These are phyloP conservation scores for Varroa destructor DNA, from an alignment of 1,140 invertebrate genomes.

Conservation along the genomic window DNA sequence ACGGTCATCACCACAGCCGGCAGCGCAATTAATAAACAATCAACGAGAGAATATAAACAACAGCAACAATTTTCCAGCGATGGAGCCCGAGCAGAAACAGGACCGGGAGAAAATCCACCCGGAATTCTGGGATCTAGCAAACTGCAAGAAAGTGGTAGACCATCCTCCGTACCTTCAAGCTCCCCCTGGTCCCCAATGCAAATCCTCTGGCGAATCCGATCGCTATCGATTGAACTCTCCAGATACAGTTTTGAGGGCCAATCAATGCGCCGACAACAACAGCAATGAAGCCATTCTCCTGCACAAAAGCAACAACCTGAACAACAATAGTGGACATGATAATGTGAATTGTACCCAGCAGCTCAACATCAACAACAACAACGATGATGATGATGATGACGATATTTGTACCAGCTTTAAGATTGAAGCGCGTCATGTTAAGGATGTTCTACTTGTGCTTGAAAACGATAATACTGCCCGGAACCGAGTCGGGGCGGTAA, in stretches of 20 bases:
- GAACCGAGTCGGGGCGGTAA: too few relatives aligned
- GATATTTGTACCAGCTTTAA: too few relatives aligned
- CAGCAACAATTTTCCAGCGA: too few relatives aligned
- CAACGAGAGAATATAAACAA: not conserved
- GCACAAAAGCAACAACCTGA: not conserved
- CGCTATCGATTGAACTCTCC: conserved; percentile 5
- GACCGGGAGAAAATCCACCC: too few relatives aligned
- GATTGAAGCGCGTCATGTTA: too few relatives aligned
- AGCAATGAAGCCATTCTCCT: not conserved
- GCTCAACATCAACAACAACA: not conserved
- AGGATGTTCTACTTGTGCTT: too few relatives aligned
- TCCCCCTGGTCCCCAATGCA: not conserved
- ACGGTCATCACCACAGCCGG: not conserved
- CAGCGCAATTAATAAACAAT: not conserved
- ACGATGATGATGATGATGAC: too few relatives aligned
- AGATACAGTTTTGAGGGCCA: conserved; percentile 15
- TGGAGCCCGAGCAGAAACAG: too few relatives aligned
- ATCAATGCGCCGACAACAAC: not conserved
- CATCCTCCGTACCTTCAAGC: too few relatives aligned
- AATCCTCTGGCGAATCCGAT: conserved; percentile 20
- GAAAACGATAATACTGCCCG: too few relatives aligned
- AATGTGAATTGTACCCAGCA: not conserved
- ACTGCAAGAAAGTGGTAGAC: too few relatives aligned
- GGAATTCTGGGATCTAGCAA: too few relatives aligned
- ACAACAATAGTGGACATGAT: not conserved